Conservation (phyloP, 2,113 vertebrate species). For the Phyllopteryx taeniolatus region DNA sequence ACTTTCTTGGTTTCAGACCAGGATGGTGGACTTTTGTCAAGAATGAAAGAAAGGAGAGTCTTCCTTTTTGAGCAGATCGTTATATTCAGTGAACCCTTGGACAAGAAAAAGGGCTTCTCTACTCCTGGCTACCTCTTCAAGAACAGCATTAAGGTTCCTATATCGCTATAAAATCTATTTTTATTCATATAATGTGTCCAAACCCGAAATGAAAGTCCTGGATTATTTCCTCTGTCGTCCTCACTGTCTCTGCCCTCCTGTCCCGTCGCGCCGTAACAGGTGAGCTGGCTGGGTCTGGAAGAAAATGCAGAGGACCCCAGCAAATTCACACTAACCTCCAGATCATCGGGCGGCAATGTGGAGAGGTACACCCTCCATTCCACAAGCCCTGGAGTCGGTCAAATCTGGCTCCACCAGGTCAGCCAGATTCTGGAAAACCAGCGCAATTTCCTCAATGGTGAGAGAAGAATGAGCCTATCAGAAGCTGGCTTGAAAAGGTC, state of each 20-base stretch:
- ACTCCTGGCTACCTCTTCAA: conserved; percentile 96
- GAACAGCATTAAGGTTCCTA: conserved; percentile 89
- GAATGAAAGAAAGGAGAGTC: conserved; percentile 92
- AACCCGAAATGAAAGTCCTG: background rate
- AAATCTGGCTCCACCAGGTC: conserved; percentile 93
- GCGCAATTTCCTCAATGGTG: conserved; percentile 98
- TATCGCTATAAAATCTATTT: background rate
- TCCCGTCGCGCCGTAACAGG: conserved; percentile 63
- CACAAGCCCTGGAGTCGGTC: conserved; percentile 82
- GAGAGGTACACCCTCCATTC: conserved; percentile 90
- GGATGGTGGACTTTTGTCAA: conserved; percentile 87
- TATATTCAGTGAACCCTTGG: conserved; percentile 96
- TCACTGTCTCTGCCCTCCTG: background rate
- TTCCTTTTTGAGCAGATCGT: conserved; percentile 98
- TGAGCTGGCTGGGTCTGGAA: conserved; percentile 95
- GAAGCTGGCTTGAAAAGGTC: background rate
- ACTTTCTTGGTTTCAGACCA: conserved; percentile 95
- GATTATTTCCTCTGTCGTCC: background rate
- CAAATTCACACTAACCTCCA: conserved; percentile 92
- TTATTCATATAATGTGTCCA: background rate
- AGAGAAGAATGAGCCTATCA: conserved; percentile 11
- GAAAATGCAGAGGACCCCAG: conserved; percentile 93
- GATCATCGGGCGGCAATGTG: conserved; percentile 79
- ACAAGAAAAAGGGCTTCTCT: conserved; percentile 97
- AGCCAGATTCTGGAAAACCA: conserved; percentile 99